Conservation (phyloP, 2,113 vertebrate species). For the Onychostoma macrolepis region DNA sequence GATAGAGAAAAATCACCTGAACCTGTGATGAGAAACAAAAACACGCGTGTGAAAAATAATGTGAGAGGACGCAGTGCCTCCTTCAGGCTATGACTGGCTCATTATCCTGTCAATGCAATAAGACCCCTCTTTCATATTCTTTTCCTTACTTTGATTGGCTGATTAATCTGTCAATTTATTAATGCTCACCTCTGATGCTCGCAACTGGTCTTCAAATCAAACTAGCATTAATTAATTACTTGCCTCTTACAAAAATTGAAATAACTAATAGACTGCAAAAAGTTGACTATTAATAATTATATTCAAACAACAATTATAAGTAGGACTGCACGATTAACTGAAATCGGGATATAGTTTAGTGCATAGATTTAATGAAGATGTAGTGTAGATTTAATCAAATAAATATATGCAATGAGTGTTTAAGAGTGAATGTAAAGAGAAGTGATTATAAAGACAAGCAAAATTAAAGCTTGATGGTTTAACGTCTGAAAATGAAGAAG, state of each 20-base stretch:
- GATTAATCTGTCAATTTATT: background rate
- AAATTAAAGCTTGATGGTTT: background rate
- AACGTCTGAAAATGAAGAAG: background rate
- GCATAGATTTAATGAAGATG: background rate
- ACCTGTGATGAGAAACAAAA: slow-evolving; percentile 65
- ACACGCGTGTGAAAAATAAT: background rate
- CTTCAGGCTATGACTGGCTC: background rate
- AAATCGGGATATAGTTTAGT: background rate
- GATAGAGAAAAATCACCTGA: slow-evolving; percentile 74
- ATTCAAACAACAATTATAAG: background rate
- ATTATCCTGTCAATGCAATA: background rate
- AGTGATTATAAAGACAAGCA: background rate
- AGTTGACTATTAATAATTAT: background rate
- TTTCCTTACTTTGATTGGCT: background rate
- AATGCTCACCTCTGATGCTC: background rate
- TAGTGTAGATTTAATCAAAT: background rate
- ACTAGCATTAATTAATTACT: background rate
- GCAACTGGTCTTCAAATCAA: background rate
- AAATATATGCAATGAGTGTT: background rate
- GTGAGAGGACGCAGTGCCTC: background rate
- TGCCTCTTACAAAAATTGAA: background rate
- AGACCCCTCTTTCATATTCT: background rate
- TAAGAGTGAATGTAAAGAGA: background rate
- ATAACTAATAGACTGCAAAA: background rate
- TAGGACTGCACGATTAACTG: background rate